Evolutionary conservation across 2,797 vertebrate species (phyloP).

Genomic region (Lindbergichthys nudifrons): DNA sequence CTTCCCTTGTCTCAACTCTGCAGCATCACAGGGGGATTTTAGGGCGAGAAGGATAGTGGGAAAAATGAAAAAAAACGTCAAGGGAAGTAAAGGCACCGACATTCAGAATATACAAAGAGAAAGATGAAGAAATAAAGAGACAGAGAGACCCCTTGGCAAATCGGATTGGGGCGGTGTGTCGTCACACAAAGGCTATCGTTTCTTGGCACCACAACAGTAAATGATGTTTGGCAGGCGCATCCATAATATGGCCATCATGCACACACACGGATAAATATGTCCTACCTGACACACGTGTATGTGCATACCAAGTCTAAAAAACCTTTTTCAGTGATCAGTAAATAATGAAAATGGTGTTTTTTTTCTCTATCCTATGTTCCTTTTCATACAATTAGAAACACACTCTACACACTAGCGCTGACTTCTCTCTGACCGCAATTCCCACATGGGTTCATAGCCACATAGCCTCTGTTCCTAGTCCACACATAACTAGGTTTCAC

Average conservation of each 20-base stretch:
- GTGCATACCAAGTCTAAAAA: background rate
- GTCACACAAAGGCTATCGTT: conserved; percentile 73
- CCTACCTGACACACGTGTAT: conserved; percentile 13
- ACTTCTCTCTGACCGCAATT: conserved; percentile 28
- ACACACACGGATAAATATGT: conserved; percentile 37
- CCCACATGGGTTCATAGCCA: conserved; percentile 12
- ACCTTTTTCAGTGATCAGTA: background rate
- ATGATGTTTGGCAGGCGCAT: conserved; percentile 75
- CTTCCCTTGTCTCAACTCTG: conserved; percentile 41
- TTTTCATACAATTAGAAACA: conserved; percentile 9
- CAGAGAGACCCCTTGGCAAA: conserved; percentile 57
- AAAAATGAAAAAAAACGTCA: no score
- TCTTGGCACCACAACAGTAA: conserved; percentile 72
- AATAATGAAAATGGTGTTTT: background rate
- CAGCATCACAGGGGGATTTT: conserved; percentile 39
- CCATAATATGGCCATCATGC: conserved; percentile 57
- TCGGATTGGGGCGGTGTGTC: conserved; percentile 71
- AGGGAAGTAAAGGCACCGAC: background rate
- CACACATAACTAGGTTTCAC: conserved; percentile 56
- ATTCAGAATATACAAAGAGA: conserved; percentile 1
- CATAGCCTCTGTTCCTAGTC: conserved; percentile 29
- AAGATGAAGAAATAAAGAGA: conserved; percentile 18
- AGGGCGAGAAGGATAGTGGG: background rate
- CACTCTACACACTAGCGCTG: background rate
- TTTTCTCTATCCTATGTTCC: background rate